Percentiles rank a stretch among this genome's conserved stretches.
These are phyloP conservation scores for Matsumyia berberina DNA, from an alignment of 2,888 invertebrate genomes.

Conservation along the genomic window DNA sequence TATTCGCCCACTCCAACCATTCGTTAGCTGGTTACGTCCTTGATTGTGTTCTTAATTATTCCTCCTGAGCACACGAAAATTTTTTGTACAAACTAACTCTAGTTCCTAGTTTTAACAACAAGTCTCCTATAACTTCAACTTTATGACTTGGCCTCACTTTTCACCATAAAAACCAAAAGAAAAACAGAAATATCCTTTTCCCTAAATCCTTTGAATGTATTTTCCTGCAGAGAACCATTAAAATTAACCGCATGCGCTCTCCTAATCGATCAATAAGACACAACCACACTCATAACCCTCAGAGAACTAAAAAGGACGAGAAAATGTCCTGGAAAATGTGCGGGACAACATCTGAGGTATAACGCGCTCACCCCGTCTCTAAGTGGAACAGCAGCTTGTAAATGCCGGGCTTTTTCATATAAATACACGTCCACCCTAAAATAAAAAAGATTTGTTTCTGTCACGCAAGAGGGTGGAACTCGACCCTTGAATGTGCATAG, in stretches of 20 bases:
- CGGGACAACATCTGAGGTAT: slow-evolving; percentile 49
- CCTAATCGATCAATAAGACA: slow-evolving; percentile 70
- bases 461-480: slow-evolving; percentile 43
- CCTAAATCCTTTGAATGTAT: slow-evolving; percentile 12
- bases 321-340: slow-evolving; percentile 64
- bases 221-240: slow-evolving; percentile 37
- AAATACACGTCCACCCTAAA: slow-evolving; percentile 26
- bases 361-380: slow-evolving; percentile 30
- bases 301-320: slow-evolving; percentile 6
- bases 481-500: slow-evolving; percentile 26
- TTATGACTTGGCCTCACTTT: slow-evolving; percentile 55
- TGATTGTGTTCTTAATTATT: too few relatives aligned
- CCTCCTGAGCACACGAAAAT: too few relatives aligned
- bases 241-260: slow-evolving; percentile 60
- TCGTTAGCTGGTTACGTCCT: too few relatives aligned
- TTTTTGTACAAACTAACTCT: too few relatives aligned
- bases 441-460: slow-evolving; percentile 16
- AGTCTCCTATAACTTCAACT: too few relatives aligned
- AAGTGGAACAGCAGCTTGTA: slow-evolving; percentile 57
- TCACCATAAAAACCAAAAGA: slow-evolving; percentile 22
- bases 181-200: slow-evolving; percentile 15
- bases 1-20: too few relatives aligned
- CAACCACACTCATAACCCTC: slow-evolving; percentile 21
- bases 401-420: slow-evolving; percentile 59
- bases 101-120: too few relatives aligned